phyloP scores from a whole-genome alignment of 2,113 vertebrate genomes.

The Polyodon spathula region DNA sequence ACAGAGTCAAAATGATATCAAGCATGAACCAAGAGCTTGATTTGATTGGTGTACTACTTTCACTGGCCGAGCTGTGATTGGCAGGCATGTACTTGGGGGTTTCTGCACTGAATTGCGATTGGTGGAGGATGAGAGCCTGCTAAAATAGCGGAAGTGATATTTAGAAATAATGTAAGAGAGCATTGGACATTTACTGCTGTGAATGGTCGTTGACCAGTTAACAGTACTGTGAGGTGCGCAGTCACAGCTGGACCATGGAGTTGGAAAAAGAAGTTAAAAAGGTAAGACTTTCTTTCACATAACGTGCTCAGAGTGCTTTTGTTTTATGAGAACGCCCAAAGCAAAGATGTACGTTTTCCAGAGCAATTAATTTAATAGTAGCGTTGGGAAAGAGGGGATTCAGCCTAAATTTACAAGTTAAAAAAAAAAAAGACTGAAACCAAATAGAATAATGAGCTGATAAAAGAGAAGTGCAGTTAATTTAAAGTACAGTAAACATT shows the following conservation, averaged over 20 bases:
- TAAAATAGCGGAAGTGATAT: constrained; percentile 17
- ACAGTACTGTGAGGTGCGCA: not conserved
- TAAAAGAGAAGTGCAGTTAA: too few relatives aligned
- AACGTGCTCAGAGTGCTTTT: not conserved
- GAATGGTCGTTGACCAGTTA: not conserved
- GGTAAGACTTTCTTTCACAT: constrained; percentile 27
- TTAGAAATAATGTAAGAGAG: not conserved
- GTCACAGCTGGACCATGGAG: constrained; percentile 35
- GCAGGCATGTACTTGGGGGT: rapidly evolving
- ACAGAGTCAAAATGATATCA: too few relatives aligned
- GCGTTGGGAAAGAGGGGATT: too few relatives aligned
- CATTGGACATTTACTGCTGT: too few relatives aligned
- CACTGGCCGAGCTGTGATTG: constrained; percentile 27
- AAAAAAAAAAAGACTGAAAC: too few relatives aligned
- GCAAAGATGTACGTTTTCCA: not conserved
- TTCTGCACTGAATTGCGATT: constrained; percentile 17
- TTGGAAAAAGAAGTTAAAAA: constrained; percentile 57
- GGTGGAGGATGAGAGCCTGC: constrained; percentile 15
- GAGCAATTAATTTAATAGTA: too few relatives aligned
- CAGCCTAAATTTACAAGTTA: too few relatives aligned
- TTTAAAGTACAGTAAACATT: too few relatives aligned
- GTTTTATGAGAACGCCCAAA: constrained; percentile 34
- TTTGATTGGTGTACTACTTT: constrained; percentile 23
- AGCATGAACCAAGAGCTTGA: constrained; percentile 24
- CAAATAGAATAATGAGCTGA: too few relatives aligned